Percentiles rank a stretch among this genome's conserved stretches.
phyloP scores from a whole-genome alignment of 2,797 vertebrate genomes.

The Sibirionetta formosa region DNA sequence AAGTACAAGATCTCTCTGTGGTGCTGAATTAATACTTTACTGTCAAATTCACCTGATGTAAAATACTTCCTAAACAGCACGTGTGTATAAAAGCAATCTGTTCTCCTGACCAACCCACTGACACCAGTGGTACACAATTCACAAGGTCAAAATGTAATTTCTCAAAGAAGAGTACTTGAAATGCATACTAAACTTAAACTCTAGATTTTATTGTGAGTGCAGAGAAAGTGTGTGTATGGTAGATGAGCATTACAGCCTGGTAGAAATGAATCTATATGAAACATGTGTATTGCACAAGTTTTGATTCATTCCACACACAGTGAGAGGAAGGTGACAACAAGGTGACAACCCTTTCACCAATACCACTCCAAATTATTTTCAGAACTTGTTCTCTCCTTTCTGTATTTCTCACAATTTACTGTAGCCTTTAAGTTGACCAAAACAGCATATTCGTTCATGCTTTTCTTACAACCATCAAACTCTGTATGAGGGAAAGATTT shows the following conservation, averaged over 20 bases:
- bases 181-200: background rate
- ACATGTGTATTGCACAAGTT: background rate
- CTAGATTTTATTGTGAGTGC: background rate
- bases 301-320: background rate
- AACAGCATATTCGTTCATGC: background rate
- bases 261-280: background rate
- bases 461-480: background rate
- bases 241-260: background rate
- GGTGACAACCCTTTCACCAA: background rate
- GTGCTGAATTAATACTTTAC: background rate
- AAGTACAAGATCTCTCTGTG: background rate
- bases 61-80: background rate
- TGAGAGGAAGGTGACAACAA: background rate
- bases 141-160: background rate
- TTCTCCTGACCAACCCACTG: background rate
- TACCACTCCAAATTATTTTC: background rate
- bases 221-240: background rate
- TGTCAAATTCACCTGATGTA: background rate
- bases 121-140: background rate
- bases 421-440: background rate
- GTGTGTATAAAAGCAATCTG: background rate
- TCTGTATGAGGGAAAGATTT: background rate
- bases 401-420: background rate
- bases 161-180: background rate
- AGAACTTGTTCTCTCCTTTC: background rate